Evolutionary conservation across 2,797 vertebrate genomes (phyloP).

Genomic region (Rhynchonycteris naso): DNA sequence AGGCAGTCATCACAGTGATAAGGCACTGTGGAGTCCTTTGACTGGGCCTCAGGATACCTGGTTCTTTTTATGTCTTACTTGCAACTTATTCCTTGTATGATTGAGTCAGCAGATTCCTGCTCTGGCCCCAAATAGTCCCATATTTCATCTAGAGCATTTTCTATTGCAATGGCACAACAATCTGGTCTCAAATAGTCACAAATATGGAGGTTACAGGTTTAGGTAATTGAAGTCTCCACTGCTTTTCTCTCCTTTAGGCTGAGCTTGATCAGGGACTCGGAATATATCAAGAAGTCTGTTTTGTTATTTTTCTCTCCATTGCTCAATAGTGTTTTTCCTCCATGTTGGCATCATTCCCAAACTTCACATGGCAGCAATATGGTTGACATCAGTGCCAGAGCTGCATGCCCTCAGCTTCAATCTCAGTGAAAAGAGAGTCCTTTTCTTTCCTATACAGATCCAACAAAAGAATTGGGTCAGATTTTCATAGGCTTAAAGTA

Average conservation of each 20-base stretch:
- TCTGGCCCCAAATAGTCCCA: background rate
- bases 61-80: background rate
- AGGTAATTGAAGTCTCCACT: background rate
- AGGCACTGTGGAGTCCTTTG: background rate
- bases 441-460: slow-evolving; percentile 27
- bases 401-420: background rate
- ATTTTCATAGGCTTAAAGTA: background rate
- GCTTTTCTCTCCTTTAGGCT: background rate
- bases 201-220: background rate
- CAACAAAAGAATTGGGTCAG: background rate
- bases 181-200: background rate
- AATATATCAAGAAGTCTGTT: background rate
- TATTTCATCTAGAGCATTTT: background rate
- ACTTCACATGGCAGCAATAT: slow-evolving; percentile 19
- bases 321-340: slow-evolving; percentile 50
- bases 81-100: background rate
- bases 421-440: background rate
- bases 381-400: background rate
- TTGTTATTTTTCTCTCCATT: background rate
- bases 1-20: background rate
- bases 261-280: slow-evolving; percentile 6
- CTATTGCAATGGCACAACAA: background rate
- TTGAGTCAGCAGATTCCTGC: background rate
- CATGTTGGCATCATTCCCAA: slow-evolving; percentile 13
- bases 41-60: background rate